These are phyloP conservation scores for Stenurella melanura DNA, from an alignment of 2,888 invertebrate species.

Conservation along the genomic window DNA sequence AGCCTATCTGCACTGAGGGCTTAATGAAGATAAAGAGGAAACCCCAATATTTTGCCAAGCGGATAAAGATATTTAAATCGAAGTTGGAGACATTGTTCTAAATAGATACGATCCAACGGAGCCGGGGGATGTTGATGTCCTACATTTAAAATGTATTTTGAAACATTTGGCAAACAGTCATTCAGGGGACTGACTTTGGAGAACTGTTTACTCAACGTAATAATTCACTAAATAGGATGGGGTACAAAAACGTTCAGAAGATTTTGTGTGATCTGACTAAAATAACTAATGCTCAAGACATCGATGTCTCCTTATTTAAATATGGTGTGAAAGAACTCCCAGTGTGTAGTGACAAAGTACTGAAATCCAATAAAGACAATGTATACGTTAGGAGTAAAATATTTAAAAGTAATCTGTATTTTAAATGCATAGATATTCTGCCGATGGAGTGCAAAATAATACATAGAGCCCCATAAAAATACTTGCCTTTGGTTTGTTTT, in stretches of 20 bases:
- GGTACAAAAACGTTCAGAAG: background rate
- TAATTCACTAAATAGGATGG: background rate
- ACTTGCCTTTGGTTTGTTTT: conserved; percentile 12
- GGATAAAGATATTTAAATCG: background rate
- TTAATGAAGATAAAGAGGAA: background rate
- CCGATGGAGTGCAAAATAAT: background rate
- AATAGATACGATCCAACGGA: background rate
- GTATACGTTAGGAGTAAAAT: conserved; percentile 5
- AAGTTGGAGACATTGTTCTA: background rate
- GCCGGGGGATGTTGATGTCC: background rate
- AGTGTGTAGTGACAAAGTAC: background rate
- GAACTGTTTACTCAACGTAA: background rate
- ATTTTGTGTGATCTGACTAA: background rate
- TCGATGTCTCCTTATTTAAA: background rate
- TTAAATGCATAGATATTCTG: background rate
- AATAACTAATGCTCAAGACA: background rate
- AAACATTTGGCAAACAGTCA: conserved; percentile 8
- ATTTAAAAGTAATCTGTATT: conserved; percentile 1
- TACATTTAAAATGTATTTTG: conserved; percentile 19
- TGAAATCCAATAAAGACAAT: background rate
- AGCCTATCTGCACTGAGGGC: background rate
- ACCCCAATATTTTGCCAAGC: background rate
- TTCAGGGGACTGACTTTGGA: background rate
- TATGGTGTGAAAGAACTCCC: background rate
- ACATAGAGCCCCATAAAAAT: background rate